Evolutionary conservation across 2,797 vertebrate species (phyloP).

Genomic region (Streptopelia turtur): DNA sequence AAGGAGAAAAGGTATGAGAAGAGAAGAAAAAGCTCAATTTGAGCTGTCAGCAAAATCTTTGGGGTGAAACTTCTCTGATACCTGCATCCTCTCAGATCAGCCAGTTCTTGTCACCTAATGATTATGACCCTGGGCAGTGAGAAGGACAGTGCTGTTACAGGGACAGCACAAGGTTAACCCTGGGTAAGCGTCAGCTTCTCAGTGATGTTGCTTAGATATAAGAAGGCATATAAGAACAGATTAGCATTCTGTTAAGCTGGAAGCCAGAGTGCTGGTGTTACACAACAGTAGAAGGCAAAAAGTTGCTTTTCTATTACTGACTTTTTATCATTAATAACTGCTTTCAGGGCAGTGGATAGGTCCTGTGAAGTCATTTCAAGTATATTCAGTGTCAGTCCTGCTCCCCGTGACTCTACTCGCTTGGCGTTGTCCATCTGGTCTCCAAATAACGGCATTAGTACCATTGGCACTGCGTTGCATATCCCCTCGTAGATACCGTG

Average conservation of each 20-base stretch:
- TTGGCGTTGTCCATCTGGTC: slow-evolving; percentile 91
- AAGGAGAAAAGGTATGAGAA: too few relatives aligned
- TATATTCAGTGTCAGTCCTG: slow-evolving; percentile 84
- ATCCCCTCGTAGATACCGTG: slow-evolving; percentile 92
- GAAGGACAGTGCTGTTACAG: not conserved
- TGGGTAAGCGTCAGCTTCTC: not conserved
- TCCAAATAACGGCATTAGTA: slow-evolving; percentile 87
- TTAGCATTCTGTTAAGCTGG: not conserved
- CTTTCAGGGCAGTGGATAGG: slow-evolving; percentile 81
- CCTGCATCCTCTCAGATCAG: not conserved
- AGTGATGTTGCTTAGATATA: not conserved
- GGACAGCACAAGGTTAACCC: not conserved
- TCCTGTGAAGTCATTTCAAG: slow-evolving; percentile 80
- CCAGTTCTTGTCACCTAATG: not conserved
- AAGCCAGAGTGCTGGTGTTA: not conserved
- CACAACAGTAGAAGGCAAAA: not conserved
- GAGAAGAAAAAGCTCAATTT: too few relatives aligned
- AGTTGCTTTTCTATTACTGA: slow-evolving; percentile 61
- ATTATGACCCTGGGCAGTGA: not conserved
- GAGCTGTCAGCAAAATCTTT: too few relatives aligned
- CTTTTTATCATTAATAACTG: slow-evolving; percentile 87
- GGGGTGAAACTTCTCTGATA: too few relatives aligned
- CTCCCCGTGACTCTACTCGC: slow-evolving; percentile 81
- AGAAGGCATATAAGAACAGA: not conserved
- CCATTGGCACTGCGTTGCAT: slow-evolving; percentile 91